A percentile compares a stretch with the other conserved stretches of the same genome.
phyloP scores from a whole-genome alignment of 1,140 invertebrate species.

The Apis mellifera region Amel_HAv3.1 CM009932.2:13746001-13746500 shows the following conservation, averaged over 20 bases:
- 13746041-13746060: background rate
- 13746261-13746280: background rate
- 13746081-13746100: slow-evolving; percentile 30
- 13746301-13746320: background rate
- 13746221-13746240: slow-evolving; percentile 55
- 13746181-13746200: slow-evolving; percentile 68
- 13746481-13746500: background rate
- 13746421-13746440: background rate
- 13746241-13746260: slow-evolving; percentile 39
- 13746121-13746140: slow-evolving; percentile 34
- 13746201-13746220: slow-evolving; percentile 59
- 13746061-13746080: background rate
- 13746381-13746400: no score
- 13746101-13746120: slow-evolving; percentile 11
- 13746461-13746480: background rate
- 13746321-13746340: no score
- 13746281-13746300: no score
- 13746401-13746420: background rate
- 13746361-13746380: no score
- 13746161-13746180: slow-evolving; percentile 65
- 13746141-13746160: slow-evolving; percentile 56
- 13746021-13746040: slow-evolving; percentile 9
- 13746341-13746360: no score
- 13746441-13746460: background rate
- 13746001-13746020: background rate